Evolutionary conservation across 2,797 vertebrate species (phyloP), one percentile per base, ranked within the genome.

Genomic region (Loris lydekkerianus): DNA sequence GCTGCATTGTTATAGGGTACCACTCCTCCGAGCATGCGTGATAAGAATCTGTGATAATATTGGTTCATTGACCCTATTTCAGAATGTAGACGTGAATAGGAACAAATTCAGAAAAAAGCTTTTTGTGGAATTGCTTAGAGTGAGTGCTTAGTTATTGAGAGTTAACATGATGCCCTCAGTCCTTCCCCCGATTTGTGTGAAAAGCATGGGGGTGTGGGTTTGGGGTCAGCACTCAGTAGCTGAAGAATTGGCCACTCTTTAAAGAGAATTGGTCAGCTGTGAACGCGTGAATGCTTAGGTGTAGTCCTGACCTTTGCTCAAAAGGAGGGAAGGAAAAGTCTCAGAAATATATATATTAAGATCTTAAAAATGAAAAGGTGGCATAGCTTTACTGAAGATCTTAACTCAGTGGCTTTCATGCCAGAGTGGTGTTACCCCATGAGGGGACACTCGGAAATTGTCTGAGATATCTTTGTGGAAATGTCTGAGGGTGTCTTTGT

Each of bases 31-130:
- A 89, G 53, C 1, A 10, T 85, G 0, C 86, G 49, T 81, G 87
- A 31, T 84, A 73, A 69, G 86, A 81, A 58, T 83, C 27, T 67
- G 20, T 83, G 69, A 53, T 96, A 93, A 93, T 78, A 34, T 56
- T 84, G 6, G 46, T 93, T 97, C 34, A 7, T 88, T 85, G 4
- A 92, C 86, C 53, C 56, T 89, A 23, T 67, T 3, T 27, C 5
- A 86, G 78, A 95, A 84, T 69, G 60, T 76, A 76, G 84, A 95
- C 6, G 29, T 34, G 37, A 70, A 80, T 67, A 65, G 70, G 72
- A 90, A 70, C 27, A 91, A 34, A 81, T 29, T 91, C 43, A 53
- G 0, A 40, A 34, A 3, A 60, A 80, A 86, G 25, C 14, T 49
- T 3, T 72, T 92, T 70, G 85, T 60, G 70, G 87, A 65, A 60